A percentile compares a stretch with the other conserved stretches of the same genome.
phyloP scores from a whole-genome alignment of 2,888 invertebrate species.

The Drosophila vallismaia region DNA sequence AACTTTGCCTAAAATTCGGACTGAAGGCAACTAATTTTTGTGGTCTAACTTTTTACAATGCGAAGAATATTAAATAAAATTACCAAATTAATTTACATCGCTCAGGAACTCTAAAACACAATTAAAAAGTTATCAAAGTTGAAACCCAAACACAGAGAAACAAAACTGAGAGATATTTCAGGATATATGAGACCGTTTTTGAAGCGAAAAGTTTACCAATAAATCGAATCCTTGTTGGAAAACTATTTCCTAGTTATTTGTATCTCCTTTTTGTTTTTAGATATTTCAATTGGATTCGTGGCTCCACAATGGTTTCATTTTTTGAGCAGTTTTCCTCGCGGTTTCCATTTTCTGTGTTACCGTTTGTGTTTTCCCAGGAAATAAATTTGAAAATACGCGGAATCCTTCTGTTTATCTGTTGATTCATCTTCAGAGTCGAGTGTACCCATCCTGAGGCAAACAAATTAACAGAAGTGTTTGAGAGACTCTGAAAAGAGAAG shows the following conservation, averaged over 20 bases:
- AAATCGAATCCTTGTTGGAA: constrained; percentile 28
- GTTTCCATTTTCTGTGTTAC: constrained; percentile 6
- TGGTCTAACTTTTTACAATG: constrained; percentile 3
- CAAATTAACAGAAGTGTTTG: constrained; percentile 41
- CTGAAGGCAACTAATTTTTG: constrained; percentile 32
- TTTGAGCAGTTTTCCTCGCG: constrained; percentile 23
- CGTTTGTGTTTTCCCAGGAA: constrained; percentile 18
- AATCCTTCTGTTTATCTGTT: constrained; percentile 34
- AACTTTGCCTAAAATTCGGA: constrained; percentile 31
- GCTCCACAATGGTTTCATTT: constrained; percentile 34
- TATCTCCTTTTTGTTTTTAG: neutral
- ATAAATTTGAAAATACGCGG: constrained; percentile 25
- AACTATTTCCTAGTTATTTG: constrained; percentile 23
- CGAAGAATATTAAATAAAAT: constrained; percentile 38
- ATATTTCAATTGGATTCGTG: constrained; percentile 32
- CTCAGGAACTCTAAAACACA: constrained; percentile 26
- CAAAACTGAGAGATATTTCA: constrained; percentile 1
- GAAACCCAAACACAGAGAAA: constrained; percentile 2
- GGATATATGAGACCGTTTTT: neutral
- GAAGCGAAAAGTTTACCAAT: constrained; percentile 33
- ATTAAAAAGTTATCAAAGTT: constrained; percentile 37
- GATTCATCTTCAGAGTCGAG: constrained; percentile 14
- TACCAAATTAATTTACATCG: constrained; percentile 37
- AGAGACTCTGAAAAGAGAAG: neutral
- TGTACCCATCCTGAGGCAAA: constrained; percentile 16